Base-by-base conservation (phyloP, 2,797 vertebrate species). In the Lemur catta region DNA sequence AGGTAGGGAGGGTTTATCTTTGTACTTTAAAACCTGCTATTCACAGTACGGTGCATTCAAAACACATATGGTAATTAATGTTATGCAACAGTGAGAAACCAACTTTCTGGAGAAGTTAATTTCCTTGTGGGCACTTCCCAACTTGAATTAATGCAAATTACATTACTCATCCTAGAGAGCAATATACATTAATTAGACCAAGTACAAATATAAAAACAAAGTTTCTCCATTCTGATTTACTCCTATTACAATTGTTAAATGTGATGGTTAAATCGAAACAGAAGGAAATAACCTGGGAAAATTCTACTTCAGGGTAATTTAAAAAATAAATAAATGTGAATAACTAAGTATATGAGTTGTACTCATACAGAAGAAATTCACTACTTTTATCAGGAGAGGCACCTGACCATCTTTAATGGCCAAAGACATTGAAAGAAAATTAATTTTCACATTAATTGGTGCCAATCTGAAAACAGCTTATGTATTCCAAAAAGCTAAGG, bases 121-220 rank as follows among this genome's bases (percentile, higher is more conserved):
- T 93, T 96, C 89, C 72, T 92, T 61, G 46, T 30, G 33, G 55
- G 33, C 74, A 65, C 35, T 88, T 97, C 91, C 78, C 59, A 95
- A 41, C 26, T 22, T 88, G 91, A 87, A 94, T 89, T 79, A 85
- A 28, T 78, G 71, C 69, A 97, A 94, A 96, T 91, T 41, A 86
- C 38, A 28, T 76, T 97, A 75, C 85, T 88, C 88, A 96, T 89
- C 50, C 13, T 26, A 86, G 26, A 95, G 55, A 79, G 50, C 80
- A 96, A 93, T 91, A 52, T 88, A 82, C 86, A 74, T 28, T 85
- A 91, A 96, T 93, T 52, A 98, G 94, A 78, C 0, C 10, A 35
- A 94, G 38, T 20, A 41, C 67, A 93, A 79, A 50, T 11, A 41
- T 0, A 20, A 95, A 97, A 96, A 93, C 6, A 35, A 97, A 94